Percentiles rank a stretch among this genome's conserved stretches.
Conservation (phyloP, 2,888 invertebrate species). For the Rhingia rostrata region DNA sequence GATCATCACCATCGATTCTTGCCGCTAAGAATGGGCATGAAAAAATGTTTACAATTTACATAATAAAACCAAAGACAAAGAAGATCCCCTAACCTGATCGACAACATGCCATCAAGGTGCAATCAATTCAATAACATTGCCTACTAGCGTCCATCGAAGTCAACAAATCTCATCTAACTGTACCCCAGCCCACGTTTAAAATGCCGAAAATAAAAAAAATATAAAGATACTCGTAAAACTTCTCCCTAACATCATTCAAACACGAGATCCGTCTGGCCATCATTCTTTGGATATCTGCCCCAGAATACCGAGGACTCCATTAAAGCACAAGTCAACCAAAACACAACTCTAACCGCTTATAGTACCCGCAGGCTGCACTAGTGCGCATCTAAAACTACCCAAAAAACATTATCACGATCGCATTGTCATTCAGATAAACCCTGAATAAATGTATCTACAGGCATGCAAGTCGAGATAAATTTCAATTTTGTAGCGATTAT, state of each 20-base stretch:
- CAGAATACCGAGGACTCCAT: neutral
- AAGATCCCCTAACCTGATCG: too few relatives aligned
- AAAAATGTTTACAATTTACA: too few relatives aligned
- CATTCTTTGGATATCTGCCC: neutral
- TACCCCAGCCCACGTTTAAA: constrained; percentile 29
- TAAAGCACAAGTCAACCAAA: neutral
- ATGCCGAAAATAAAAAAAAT: neutral
- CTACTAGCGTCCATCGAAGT: constrained; percentile 4
- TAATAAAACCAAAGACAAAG: too few relatives aligned
- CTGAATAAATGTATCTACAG: neutral
- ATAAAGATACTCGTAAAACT: constrained; percentile 8
- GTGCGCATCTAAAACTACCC: neutral
- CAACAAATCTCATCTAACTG: constrained; percentile 6
- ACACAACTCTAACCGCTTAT: neutral
- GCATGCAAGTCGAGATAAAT: constrained; percentile 4
- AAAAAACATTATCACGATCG: neutral
- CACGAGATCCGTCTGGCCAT: constrained; percentile 20
- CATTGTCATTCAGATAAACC: constrained; percentile 9
- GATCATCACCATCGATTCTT: too few relatives aligned
- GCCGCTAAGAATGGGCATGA: too few relatives aligned
- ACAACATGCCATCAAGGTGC: too few relatives aligned
- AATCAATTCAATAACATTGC: too few relatives aligned
- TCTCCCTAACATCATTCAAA: constrained; percentile 17
- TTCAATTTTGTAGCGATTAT: constrained; percentile 20
- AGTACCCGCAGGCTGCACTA: constrained; percentile 2